Evolutionary conservation across 1,140 invertebrate genomes (phyloP).

Genomic region (Leptinotarsa defecta): DNA sequence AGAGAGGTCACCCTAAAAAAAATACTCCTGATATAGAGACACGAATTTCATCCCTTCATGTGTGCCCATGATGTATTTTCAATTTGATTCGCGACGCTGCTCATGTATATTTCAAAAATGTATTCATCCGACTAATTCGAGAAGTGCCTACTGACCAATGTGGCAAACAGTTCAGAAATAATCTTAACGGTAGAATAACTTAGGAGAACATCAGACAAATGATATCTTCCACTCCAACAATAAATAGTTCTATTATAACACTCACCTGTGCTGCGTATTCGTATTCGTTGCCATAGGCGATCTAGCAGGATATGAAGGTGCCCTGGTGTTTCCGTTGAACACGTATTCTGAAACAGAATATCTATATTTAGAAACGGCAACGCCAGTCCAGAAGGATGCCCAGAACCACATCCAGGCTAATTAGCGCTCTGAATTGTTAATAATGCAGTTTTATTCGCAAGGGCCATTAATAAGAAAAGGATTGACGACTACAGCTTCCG

Average conservation of each 20-base stretch:
- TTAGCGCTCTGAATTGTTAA: conserved; percentile 18
- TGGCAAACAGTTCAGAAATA: too few relatives aligned
- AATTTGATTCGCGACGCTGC: too few relatives aligned
- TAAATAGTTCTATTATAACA: background rate
- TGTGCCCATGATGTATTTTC: too few relatives aligned
- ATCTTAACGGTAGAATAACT: too few relatives aligned
- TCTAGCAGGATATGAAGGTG: conserved; percentile 52
- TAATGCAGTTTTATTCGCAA: conserved; percentile 1
- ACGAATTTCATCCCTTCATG: too few relatives aligned
- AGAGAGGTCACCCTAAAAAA: too few relatives aligned
- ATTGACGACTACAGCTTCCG: background rate
- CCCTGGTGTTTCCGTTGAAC: conserved; percentile 60
- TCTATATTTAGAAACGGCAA: conserved; percentile 6
- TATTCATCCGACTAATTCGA: too few relatives aligned
- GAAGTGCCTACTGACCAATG: too few relatives aligned
- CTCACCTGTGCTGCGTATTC: conserved; percentile 52
- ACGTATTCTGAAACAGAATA: conserved; percentile 60
- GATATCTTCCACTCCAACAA: too few relatives aligned
- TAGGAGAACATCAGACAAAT: too few relatives aligned
- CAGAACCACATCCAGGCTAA: conserved; percentile 18
- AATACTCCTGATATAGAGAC: too few relatives aligned
- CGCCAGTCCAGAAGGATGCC: background rate
- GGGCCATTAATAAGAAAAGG: background rate
- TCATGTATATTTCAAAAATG: too few relatives aligned
- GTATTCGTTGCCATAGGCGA: conserved; percentile 55